Conservation (phyloP, 2,888 invertebrate species). For the Dicyrtomina minuta region DNA sequence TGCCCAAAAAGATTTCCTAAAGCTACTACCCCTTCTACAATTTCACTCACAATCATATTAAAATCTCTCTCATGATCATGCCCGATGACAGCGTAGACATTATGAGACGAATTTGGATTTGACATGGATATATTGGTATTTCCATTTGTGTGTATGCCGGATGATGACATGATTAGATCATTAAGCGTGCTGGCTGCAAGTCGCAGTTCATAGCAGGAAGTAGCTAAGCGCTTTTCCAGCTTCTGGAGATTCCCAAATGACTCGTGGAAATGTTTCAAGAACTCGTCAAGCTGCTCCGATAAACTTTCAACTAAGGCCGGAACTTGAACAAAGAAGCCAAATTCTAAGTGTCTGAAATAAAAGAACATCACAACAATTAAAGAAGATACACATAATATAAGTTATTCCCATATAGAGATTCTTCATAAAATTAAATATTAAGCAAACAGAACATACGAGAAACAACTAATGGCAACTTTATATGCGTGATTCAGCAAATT, state of each 20-base stretch:
- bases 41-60: constrained; percentile 33
- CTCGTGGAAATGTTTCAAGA: constrained; percentile 61
- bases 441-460: no score
- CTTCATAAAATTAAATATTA: no score
- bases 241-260: constrained; percentile 43
- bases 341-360: constrained; percentile 58
- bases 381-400: background rate
- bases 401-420: no score
- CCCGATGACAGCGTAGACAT: constrained; percentile 33
- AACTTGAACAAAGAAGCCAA: constrained; percentile 57
- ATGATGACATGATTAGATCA: constrained; percentile 20
- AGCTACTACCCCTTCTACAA: constrained; percentile 50
- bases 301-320: constrained; percentile 62
- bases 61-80: constrained; percentile 21
- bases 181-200: constrained; percentile 24
- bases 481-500: no score
- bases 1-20: constrained; percentile 50
- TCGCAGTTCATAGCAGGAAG: constrained; percentile 43
- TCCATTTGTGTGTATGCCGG: background rate
- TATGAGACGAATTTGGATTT: constrained; percentile 1
- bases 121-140: background rate
- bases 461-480: no score
- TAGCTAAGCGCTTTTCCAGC: constrained; percentile 45
- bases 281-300: constrained; percentile 63
- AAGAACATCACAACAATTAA: background rate